Percentiles rank a stretch among this genome's conserved stretches.
phyloP scores from a whole-genome alignment of 2,113 vertebrate genomes.

The Bubo scandiacus region DNA sequence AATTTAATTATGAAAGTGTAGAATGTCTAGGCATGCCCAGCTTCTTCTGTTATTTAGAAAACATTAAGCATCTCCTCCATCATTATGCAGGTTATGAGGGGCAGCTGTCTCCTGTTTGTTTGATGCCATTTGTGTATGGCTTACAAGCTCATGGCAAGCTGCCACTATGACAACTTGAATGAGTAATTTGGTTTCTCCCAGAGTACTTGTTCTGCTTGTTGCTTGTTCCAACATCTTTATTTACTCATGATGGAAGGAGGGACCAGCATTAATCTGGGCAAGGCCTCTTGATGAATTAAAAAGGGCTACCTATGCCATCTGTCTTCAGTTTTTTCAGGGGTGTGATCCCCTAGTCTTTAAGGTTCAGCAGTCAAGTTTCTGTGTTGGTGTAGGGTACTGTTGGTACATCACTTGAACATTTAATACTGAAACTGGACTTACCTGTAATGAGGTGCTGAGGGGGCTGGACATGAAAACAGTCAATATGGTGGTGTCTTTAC shows the following conservation, averaged over 20 bases:
- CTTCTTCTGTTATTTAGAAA: neutral
- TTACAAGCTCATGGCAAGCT: neutral
- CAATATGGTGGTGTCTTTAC: neutral
- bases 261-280: neutral
- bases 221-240: conserved; percentile 1
- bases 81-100: neutral
- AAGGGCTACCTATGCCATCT: neutral
- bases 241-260: conserved; percentile 13
- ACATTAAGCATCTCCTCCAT: neutral
- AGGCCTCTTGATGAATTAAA: neutral
- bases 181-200: neutral
- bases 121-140: neutral
- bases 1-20: neutral
- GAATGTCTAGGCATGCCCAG: neutral
- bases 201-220: neutral
- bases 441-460: neutral
- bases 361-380: neutral
- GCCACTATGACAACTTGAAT: neutral
- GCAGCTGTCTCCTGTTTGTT: neutral
- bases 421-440: neutral
- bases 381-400: neutral
- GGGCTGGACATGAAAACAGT: neutral
- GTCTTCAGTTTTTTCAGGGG: neutral
- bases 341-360: neutral
- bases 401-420: neutral